phyloP scores from a whole-genome alignment of 2,113 vertebrate genomes.

The Chlorodrepanis virens region DNA sequence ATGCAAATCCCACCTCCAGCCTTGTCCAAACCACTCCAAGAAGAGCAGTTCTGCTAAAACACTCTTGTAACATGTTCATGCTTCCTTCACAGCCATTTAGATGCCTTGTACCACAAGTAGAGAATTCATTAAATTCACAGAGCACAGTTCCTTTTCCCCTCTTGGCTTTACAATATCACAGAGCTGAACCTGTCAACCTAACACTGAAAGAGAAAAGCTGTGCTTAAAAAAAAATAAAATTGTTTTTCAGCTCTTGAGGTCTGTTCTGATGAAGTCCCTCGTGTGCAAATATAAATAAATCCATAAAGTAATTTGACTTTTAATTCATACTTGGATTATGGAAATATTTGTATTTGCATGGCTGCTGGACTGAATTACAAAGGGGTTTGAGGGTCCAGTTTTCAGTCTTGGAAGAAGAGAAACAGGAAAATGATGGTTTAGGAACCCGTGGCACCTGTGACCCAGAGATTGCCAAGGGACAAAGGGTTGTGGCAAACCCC shows the following conservation, averaged over 20 bases:
- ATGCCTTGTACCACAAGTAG: background rate
- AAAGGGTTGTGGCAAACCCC: background rate
- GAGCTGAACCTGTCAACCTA: conserved; percentile 42
- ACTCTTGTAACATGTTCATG: background rate
- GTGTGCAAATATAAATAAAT: conserved; percentile 55
- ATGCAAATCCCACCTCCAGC: background rate
- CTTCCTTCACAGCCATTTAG: background rate
- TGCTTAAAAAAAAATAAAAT: background rate
- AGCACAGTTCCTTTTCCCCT: background rate
- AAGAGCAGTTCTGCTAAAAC: background rate
- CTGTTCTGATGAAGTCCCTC: conserved; percentile 44
- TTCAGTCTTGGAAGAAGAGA: background rate
- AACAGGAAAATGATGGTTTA: background rate
- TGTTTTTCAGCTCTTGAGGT: conserved; percentile 17
- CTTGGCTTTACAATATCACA: conserved; percentile 19
- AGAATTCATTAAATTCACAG: background rate
- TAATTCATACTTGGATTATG: conserved; percentile 17
- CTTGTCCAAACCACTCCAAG: background rate
- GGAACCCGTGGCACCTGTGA: background rate
- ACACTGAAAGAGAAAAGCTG: background rate
- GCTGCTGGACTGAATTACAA: background rate
- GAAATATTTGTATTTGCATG: conserved; percentile 32
- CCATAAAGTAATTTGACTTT: conserved; percentile 37
- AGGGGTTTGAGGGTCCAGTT: background rate
- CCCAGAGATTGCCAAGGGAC: background rate